phyloP scores from a whole-genome alignment of 1,140 invertebrate species.

The Meloidogyne hapla region DNA sequence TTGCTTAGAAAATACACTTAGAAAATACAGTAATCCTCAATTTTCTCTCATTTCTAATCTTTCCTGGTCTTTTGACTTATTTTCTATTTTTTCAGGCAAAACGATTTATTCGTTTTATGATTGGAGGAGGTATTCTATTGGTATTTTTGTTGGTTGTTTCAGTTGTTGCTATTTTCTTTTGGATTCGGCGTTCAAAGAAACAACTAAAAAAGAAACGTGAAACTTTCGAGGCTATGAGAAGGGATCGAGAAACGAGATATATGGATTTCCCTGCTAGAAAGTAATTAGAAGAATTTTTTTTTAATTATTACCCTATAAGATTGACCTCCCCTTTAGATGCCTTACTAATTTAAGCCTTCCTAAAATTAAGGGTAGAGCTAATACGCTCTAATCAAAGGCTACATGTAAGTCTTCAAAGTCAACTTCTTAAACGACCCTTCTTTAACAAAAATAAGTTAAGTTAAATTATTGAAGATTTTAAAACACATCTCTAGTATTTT shows the following conservation, averaged over 20 bases:
- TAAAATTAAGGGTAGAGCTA: too few relatives aligned
- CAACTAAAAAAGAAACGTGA: slow-evolving; percentile 45
- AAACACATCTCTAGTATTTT: too few relatives aligned
- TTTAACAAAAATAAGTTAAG: too few relatives aligned
- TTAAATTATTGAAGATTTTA: too few relatives aligned
- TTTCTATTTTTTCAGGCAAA: background rate
- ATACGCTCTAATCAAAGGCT: too few relatives aligned
- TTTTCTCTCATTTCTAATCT: too few relatives aligned
- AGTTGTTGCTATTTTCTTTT: slow-evolving; percentile 27
- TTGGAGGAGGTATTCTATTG: slow-evolving; percentile 18
- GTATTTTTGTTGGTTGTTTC: slow-evolving; percentile 40
- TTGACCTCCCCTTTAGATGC: background rate
- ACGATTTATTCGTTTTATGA: slow-evolving; percentile 32
- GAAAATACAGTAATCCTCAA: too few relatives aligned
- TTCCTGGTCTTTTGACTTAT: background rate
- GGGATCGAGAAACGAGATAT: slow-evolving; percentile 48
- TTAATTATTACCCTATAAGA: too few relatives aligned
- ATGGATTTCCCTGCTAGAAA: slow-evolving; percentile 57
- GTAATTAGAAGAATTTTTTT: background rate
- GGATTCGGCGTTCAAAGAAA: slow-evolving; percentile 35
- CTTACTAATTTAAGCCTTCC: too few relatives aligned
- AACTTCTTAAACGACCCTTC: too few relatives aligned
- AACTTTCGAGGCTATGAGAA: slow-evolving; percentile 30
- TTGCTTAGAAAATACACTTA: too few relatives aligned
- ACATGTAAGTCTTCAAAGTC: too few relatives aligned